Evolutionary conservation across 2,888 invertebrate species (phyloP).

Genomic region (Nomada hirtipes): DNA sequence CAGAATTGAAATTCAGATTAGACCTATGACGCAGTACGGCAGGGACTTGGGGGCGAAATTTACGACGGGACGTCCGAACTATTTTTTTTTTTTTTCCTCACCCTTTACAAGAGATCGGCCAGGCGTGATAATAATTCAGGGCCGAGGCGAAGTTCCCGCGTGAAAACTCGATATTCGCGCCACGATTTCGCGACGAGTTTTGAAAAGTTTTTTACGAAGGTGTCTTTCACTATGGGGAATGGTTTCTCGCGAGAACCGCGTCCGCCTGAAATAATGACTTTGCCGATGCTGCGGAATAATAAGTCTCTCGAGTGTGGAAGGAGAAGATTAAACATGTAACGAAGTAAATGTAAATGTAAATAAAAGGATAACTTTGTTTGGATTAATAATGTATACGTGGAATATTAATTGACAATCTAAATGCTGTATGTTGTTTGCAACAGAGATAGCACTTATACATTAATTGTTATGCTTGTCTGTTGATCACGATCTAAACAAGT

Average conservation of each 20-base stretch:
- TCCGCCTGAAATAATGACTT: conserved; percentile 74
- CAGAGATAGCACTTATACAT: too few relatives aligned
- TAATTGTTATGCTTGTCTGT: too few relatives aligned
- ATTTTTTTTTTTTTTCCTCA: conserved; percentile 54
- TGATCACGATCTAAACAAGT: too few relatives aligned
- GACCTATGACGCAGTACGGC: conserved; percentile 14
- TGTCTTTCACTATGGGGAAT: conserved; percentile 50
- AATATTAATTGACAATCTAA: too few relatives aligned
- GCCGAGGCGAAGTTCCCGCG: conserved; percentile 62
- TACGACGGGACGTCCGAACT: conserved; percentile 15
- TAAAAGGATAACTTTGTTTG: not conserved
- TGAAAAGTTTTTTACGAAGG: conserved; percentile 63
- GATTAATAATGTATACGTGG: too few relatives aligned
- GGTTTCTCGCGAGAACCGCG: conserved; percentile 53
- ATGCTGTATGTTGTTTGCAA: too few relatives aligned
- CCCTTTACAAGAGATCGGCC: conserved; percentile 47
- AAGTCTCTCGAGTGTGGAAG: conserved; percentile 56
- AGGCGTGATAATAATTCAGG: conserved; percentile 70
- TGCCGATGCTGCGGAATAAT: conserved; percentile 69
- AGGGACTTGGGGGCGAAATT: conserved; percentile 27
- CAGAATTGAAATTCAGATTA: conserved; percentile 53
- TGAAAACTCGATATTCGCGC: conserved; percentile 76
- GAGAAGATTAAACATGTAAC: not conserved
- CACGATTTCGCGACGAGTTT: conserved; percentile 73
- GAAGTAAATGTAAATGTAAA: not conserved